A percentile compares a stretch with the other conserved stretches of the same genome.
These are phyloP conservation scores for Fragum fragum DNA, from an alignment of 2,888 invertebrate species.

Conservation along the genomic window DNA sequence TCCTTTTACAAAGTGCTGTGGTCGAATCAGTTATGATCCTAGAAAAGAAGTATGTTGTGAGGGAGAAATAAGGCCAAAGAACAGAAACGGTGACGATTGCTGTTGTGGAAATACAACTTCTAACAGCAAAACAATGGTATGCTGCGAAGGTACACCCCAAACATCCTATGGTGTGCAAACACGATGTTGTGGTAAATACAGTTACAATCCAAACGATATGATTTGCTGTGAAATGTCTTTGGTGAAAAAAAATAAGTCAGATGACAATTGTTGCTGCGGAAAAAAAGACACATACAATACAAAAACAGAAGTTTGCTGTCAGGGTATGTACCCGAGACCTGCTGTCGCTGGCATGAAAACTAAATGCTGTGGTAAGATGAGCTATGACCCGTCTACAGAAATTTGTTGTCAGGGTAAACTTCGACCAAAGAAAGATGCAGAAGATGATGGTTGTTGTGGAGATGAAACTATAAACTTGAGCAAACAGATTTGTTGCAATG, in stretches of 20 bases:
- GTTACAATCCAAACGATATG: constrained; percentile 37
- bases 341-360: constrained; percentile 45
- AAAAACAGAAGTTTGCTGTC: constrained; percentile 52
- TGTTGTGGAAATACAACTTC: constrained; percentile 59
- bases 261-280: constrained; percentile 63
- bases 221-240: constrained; percentile 51
- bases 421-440: constrained; percentile 31
- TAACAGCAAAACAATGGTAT: constrained; percentile 36
- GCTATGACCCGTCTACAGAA: constrained; percentile 46
- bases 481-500: constrained; percentile 52
- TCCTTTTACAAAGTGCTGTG: constrained; percentile 50
- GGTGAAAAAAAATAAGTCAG: constrained; percentile 38
- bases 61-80: constrained; percentile 46
- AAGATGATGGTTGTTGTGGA: constrained; percentile 56
- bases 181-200: constrained; percentile 48
- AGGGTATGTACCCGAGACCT: constrained; percentile 53
- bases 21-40: constrained; percentile 52
- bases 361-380: constrained; percentile 51
- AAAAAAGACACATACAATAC: constrained; percentile 49
- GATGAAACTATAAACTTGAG: constrained; percentile 48
- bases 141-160: constrained; percentile 57
- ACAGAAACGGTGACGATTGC: constrained; percentile 41
- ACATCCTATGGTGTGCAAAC: constrained; percentile 44
- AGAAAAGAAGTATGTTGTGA: constrained; percentile 53
- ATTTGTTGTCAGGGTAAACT: constrained; percentile 50